Conservation (phyloP, 2,113 vertebrate genomes). For the Myotis davidii region DNA sequence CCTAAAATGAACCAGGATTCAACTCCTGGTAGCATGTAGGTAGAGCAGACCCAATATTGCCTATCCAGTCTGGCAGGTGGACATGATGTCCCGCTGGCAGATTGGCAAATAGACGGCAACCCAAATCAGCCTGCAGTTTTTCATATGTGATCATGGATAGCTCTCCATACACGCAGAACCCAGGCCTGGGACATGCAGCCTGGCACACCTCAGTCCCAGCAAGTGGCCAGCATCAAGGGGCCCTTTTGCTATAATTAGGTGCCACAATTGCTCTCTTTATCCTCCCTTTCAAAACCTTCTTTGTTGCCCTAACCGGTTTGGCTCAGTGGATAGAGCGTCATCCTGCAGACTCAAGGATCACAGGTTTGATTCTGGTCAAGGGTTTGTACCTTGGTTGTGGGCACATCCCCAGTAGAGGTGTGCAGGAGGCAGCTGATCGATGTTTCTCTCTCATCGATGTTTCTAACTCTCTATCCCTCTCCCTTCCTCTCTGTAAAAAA, state of each 20-base stretch:
- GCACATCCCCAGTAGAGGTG: too few relatives aligned
- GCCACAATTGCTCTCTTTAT: not conserved
- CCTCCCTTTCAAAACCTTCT: not conserved
- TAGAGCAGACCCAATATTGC: not conserved
- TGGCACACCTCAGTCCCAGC: not conserved
- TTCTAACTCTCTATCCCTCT: too few relatives aligned
- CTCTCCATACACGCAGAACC: not conserved
- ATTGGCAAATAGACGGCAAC: not conserved
- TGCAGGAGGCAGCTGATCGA: too few relatives aligned
- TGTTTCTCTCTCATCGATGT: too few relatives aligned
- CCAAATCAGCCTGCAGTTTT: not conserved
- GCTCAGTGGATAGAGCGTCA: too few relatives aligned
- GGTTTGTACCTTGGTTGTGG: too few relatives aligned
- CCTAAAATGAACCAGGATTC: not conserved
- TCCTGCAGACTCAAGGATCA: too few relatives aligned
- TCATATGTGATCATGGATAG: not conserved
- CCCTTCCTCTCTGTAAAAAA: too few relatives aligned
- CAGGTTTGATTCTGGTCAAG: too few relatives aligned
- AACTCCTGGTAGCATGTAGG: not conserved
- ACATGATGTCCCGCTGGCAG: not conserved
- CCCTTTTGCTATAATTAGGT: not conserved
- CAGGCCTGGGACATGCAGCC: not conserved
- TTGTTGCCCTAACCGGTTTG: too few relatives aligned
- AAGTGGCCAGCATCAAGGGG: not conserved
- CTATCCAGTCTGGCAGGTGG: not conserved